Evolutionary conservation across 35 echinoderm and acorn worm species (phyloP), one percentile per base, ranked within the genome.

Genomic region (Diadema setosum): DNA sequence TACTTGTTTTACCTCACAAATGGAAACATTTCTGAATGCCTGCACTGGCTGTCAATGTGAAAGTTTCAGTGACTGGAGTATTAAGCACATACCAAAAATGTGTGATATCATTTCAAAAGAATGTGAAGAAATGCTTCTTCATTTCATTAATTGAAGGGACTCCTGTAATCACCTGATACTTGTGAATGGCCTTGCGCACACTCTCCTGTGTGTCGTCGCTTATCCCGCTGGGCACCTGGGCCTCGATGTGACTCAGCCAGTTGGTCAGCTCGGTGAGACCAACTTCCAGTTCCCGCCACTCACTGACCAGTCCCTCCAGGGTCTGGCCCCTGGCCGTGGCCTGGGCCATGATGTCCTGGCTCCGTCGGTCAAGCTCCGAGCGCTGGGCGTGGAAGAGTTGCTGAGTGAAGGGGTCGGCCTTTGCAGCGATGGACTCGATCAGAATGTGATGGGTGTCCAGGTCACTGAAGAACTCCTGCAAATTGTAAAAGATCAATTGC

Each of bases 401-500:
- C 49, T 94, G 92, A 9, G 96, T 99, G 61, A 70, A 87, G 12
- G 90, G 65, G 56, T 99, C 96, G 9, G 96, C 92, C 65, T 99
- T 99, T 73, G 89, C 89, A 0, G 96, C 96, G 18, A 99, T 94
- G 73, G 96, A 94, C 48, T 99, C 96, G n/a, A 99, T 99, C 37
- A 94, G 88, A 21, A 99, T 87, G 74, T 94, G 96, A 57, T 99
- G 96, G 25, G 85, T 94, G 55, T 94, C 96, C 46, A 94, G 81
- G 65, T 99, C 96, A 45, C 81, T 92, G 87, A 94, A 99, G 46
- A 99, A 99, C 52, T 94, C 90, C 95, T 98, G 69, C 55, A 39
- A n/a, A n/a, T n/a, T n/a, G n/a, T n/a, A n/a, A n/a, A n/a, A n/a
- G n/a, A n/a, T n/a, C n/a, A n/a, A n/a, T n/a, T n/a, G n/a, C n/a